Conservation (phyloP, 2,888 invertebrate genomes). For the Oeneis ivallda region DNA sequence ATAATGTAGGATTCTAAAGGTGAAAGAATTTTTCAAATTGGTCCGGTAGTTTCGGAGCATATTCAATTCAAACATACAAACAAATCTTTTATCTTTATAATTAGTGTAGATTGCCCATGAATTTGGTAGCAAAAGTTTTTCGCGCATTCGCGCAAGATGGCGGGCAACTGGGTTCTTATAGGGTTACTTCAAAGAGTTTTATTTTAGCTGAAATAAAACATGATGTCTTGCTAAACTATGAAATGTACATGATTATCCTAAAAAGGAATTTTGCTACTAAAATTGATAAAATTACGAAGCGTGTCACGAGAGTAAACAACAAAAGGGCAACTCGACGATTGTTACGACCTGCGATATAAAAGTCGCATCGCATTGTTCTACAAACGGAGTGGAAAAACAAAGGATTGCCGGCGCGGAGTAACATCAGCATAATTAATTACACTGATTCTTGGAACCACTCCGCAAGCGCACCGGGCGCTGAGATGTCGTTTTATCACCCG, state of each 20-base stretch:
- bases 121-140: too few relatives aligned
- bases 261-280: background rate
- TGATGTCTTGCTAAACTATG: background rate
- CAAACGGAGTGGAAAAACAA: constrained; percentile 73
- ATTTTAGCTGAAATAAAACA: background rate
- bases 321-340: constrained; percentile 65
- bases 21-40: too few relatives aligned
- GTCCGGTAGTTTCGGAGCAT: too few relatives aligned
- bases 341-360: constrained; percentile 67
- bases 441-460: constrained; percentile 69
- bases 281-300: constrained; percentile 1
- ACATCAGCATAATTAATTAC: constrained; percentile 75
- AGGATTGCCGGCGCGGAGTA: constrained; percentile 53
- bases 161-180: too few relatives aligned
- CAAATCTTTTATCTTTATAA: too few relatives aligned
- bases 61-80: too few relatives aligned
- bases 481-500: constrained; percentile 69
- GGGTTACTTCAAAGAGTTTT: background rate
- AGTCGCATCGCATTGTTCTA: constrained; percentile 72
- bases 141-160: too few relatives aligned
- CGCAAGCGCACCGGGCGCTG: constrained; percentile 57
- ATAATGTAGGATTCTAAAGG: too few relatives aligned
- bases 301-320: constrained; percentile 16
- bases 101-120: too few relatives aligned
- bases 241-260: background rate